Evolutionary conservation across 2,113 vertebrate species (phyloP).

Genomic region (Ibidorhyncha struthersii): DNA sequence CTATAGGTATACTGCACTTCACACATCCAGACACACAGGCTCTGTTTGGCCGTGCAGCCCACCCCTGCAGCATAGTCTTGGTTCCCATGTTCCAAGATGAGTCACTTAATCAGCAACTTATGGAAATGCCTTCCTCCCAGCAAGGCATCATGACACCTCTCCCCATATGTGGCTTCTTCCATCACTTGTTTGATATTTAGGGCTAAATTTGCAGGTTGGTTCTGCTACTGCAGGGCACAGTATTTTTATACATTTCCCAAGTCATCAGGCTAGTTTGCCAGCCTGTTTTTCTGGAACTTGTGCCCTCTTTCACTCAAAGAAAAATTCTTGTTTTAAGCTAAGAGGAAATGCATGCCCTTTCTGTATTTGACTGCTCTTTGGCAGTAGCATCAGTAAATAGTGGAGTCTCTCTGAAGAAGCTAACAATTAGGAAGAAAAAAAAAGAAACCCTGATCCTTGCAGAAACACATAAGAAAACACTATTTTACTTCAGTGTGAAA

Average conservation of each 20-base stretch:
- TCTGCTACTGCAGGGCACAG: not conserved
- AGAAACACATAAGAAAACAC: not conserved
- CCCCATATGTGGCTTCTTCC: not conserved
- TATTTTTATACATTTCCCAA: not conserved
- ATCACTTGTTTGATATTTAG: not conserved
- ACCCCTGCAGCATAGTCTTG: not conserved
- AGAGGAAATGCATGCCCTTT: not conserved
- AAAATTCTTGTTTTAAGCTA: not conserved
- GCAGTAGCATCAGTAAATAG: not conserved
- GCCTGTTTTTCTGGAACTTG: not conserved
- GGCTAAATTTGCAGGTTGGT: not conserved
- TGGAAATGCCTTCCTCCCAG: not conserved
- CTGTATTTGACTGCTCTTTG: not conserved
- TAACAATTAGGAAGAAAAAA: not conserved
- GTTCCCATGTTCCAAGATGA: not conserved
- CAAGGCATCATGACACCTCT: not conserved
- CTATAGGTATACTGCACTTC: not conserved
- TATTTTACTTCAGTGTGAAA: not conserved
- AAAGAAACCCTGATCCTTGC: not conserved
- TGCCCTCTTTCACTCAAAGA: not conserved
- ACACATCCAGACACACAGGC: not conserved
- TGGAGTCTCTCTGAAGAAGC: not conserved
- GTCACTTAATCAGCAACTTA: not conserved
- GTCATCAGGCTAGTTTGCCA: not conserved
- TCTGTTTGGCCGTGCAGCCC: not conserved